phyloP scores from a whole-genome alignment of 2,888 invertebrate species.

The Ectemnius cavifrons region DNA sequence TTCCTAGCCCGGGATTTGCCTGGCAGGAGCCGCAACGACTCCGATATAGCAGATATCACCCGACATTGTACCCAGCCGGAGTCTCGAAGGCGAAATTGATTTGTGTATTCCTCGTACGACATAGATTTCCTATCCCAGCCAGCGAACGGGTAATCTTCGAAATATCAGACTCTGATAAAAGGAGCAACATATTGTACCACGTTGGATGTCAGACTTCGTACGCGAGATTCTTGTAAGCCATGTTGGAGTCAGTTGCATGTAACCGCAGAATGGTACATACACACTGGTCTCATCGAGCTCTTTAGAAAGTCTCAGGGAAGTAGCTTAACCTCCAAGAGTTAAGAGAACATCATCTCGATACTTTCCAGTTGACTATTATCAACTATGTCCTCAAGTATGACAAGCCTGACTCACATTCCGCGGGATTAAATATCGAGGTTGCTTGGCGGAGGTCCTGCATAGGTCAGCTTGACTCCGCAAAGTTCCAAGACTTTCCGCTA shows the following conservation, averaged over 20 bases:
- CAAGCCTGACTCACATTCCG: constrained; percentile 51
- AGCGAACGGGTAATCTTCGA: too few relatives aligned
- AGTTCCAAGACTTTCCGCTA: neutral
- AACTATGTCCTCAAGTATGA: constrained; percentile 13
- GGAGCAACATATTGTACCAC: too few relatives aligned
- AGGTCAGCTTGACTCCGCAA: neutral
- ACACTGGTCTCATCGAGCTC: neutral
- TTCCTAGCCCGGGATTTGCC: constrained; percentile 39
- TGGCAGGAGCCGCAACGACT: constrained; percentile 55
- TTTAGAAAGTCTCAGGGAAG: neutral
- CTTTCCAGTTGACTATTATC: neutral
- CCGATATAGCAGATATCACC: constrained; percentile 48
- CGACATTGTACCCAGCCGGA: constrained; percentile 13
- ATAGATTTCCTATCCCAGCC: too few relatives aligned
- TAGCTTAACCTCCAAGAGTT: neutral
- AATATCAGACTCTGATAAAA: too few relatives aligned
- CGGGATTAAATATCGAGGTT: constrained; percentile 58
- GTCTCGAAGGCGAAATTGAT: neutral
- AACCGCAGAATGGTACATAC: too few relatives aligned
- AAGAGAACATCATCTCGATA: neutral
- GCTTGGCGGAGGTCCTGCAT: constrained; percentile 7
- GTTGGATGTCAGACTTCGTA: too few relatives aligned
- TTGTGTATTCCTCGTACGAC: neutral
- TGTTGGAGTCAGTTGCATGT: too few relatives aligned
- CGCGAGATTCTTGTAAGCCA: too few relatives aligned